Conservation (phyloP, 2,888 invertebrate genomes). For the Ypsolopha scabrella region DNA sequence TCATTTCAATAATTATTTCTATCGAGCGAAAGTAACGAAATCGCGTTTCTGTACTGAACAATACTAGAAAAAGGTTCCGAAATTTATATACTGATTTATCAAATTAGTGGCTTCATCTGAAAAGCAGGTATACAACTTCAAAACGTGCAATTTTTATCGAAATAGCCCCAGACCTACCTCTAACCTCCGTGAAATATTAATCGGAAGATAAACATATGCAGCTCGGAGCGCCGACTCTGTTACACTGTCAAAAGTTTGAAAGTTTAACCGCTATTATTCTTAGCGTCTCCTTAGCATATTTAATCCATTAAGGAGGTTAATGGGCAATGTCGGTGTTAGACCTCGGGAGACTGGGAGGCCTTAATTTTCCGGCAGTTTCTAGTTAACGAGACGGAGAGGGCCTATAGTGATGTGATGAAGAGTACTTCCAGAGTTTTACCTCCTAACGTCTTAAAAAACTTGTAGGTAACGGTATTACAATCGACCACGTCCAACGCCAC, state of each 20-base stretch:
- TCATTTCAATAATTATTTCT: no score
- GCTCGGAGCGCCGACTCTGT: neutral
- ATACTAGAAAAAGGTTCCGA: no score
- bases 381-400: neutral
- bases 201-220: neutral
- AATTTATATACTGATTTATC: no score
- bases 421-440: no score
- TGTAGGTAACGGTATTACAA: no score
- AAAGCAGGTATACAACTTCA: no score
- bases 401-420: neutral
- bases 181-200: neutral
- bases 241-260: neutral
- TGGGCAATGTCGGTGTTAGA: conserved; percentile 45
- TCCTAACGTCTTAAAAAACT: neutral
- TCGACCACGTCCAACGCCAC: no score
- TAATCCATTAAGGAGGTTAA: conserved; percentile 58
- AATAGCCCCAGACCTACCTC: neutral
- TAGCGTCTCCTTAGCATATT: conserved; percentile 55
- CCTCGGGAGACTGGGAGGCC: conserved; percentile 20
- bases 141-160: no score
- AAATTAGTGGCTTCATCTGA: no score
- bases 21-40: no score
- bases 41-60: no score
- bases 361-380: conserved; percentile 3
- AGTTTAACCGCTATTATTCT: conserved; percentile 27